Evolutionary conservation across 1,140 invertebrate genomes (phyloP), one percentile per base, ranked within the genome.

Genomic region (Lutraria rhynchaena): DNA sequence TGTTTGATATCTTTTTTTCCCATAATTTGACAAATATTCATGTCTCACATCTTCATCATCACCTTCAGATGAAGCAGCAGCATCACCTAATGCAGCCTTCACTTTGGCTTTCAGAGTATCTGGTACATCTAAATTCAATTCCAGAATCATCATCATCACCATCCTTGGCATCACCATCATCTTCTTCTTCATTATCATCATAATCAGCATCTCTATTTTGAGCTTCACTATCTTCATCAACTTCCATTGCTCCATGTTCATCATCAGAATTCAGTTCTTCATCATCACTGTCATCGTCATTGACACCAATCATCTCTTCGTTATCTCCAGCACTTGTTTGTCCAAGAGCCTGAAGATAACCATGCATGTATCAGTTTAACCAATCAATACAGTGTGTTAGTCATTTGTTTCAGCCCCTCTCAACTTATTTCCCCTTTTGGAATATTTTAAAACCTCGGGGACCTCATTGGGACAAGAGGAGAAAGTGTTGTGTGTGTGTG

Each of bases 91-190:
- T 19, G 78, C 83, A 13, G 81, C 95, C 29, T 94, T 95, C 15
- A 94, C 93, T 61, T 94, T 95, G 82, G 94, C 93, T 70, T 95
- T 94, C 86, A 93, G 80, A 29, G 85, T 84, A 19, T 89, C 85
- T 27, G 87, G 84, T 7, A 86, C 85, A 61, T 85, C 82, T 24
- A 61, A 55, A 37, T 87, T 88, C 87, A 31, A 78, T 86, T 49
- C 55, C 51, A 51, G 46, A 77, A 51, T 83, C 82, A 17, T 78
- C 78, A 49, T 61, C 33, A 55, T 46, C 46, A 22, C 70, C 73
- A 35, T 94, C 94, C 44, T 94, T 93, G 82, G 92, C 89, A 87
- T 86, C 87, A 15, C 90, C 92, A 19, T 89, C 88, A 82, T 92
- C 92, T 22, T 94, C 94, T 51, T 49, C 58, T 7, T 58, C 87